Evolutionary conservation across 2,888 invertebrate species (phyloP), one percentile per base, ranked within the genome.

Genomic region (Baronia brevicornis): DNA sequence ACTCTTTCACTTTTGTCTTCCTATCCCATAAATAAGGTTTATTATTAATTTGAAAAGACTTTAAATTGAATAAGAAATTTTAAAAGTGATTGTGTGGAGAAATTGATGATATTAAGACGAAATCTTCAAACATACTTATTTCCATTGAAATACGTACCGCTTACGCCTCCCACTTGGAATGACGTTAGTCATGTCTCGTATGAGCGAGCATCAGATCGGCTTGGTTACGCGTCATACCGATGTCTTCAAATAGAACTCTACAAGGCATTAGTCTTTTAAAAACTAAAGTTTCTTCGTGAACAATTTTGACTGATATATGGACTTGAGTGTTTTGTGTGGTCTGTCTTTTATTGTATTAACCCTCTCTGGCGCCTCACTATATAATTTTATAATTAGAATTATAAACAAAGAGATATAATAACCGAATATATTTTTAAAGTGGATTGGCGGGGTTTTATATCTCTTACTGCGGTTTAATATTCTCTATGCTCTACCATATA

Each of bases 181-280:
- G 1, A 6, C 7, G 27, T 36, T 31, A 36, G 31, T 36, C 36
- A 36, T 13, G 19, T 36, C 20, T 26, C 25, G 23, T 28, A 29
- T 14, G 28, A 34, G 27, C 21, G 36, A 30, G 36, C 30, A 9
- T 12, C 19, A 10, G 15, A n/a, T 18, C 23, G 23, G 25, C 36
- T 22, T 4, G 21, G 27, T 26, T 32, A 23, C 31, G 23, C 36
- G 36, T 36, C 31, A 36, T 31, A 36, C 36, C 1, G 23, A 18
- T 19, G 28, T 33, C 36, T n/a, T 31, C 31, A 36, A 36, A 36
- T 36, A 36, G 30, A 31, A 36, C 36, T 31, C 31, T 6, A 36
- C 31, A 36, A 27, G 27, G 31, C 36, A 36, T 31, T 30, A 36
- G 28, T 36, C 36, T 36, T 27, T 21, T 36, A 27, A 36, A 36